Evolutionary conservation across 2,888 invertebrate species (phyloP).

Genomic region (Cryptocephalus primarius): DNA sequence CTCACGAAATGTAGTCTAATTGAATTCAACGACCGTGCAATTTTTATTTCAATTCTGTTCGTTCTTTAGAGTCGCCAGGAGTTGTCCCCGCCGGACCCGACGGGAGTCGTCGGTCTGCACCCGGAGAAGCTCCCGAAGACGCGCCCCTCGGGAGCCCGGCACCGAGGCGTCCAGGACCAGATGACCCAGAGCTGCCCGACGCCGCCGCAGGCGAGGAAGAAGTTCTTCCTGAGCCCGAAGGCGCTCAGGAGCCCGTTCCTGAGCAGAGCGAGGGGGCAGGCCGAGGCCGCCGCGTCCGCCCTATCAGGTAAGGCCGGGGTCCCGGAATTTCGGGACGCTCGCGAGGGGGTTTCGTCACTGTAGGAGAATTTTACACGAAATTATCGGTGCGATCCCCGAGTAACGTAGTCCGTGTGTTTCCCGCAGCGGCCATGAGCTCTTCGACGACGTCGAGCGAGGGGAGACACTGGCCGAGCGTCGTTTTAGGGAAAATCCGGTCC

Average conservation of each 20-base stretch:
- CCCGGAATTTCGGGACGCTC: no score
- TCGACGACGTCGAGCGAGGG: conserved; percentile 40
- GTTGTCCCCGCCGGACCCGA: conserved; percentile 15
- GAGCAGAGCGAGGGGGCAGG: conserved; percentile 36
- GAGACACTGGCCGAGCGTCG: conserved; percentile 62
- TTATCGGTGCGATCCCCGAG: no score
- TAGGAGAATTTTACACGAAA: no score
- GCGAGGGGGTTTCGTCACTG: no score
- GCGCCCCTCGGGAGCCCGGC: conserved; percentile 41
- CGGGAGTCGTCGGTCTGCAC: conserved; percentile 20
- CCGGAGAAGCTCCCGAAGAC: conserved; percentile 50
- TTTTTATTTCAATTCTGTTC: no score
- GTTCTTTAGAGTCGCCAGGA: conserved; percentile 23
- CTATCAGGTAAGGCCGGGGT: conserved; percentile 61
- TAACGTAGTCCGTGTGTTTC: no score
- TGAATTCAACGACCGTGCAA: no score
- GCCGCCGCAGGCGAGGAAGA: conserved; percentile 63
- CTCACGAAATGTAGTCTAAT: no score
- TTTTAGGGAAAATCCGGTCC: conserved; percentile 81
- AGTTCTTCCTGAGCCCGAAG: conserved; percentile 75
- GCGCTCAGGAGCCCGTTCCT: conserved; percentile 69
- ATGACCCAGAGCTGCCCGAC: conserved; percentile 72
- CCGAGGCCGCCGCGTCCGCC: conserved; percentile 45
- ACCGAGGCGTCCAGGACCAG: conserved; percentile 37
- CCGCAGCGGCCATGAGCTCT: conserved; percentile 33